Percentiles rank a stretch among this genome's conserved stretches.
Conservation (phyloP, 2,888 invertebrate species). For the Lingula anatina region DNA sequence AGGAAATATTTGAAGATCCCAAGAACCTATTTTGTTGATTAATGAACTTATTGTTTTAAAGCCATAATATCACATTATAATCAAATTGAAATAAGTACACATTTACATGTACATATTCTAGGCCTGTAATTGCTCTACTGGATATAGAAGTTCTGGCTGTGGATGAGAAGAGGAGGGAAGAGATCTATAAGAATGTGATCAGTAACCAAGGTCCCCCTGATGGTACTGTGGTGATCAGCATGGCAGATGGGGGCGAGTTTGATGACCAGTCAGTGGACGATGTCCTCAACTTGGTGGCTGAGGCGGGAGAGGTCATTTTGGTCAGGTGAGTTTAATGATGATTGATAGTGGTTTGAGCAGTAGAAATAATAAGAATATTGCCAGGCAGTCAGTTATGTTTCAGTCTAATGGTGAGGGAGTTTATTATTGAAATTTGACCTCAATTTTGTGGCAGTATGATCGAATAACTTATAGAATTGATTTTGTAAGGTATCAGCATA, state of each 20-base stretch:
- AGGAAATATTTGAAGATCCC: too few relatives aligned
- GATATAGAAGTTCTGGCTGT: slow-evolving; percentile 82
- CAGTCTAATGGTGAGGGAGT: too few relatives aligned
- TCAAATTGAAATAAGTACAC: too few relatives aligned
- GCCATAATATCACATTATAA: too few relatives aligned
- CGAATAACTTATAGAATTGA: neutral
- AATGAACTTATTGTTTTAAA: too few relatives aligned
- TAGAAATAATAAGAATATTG: too few relatives aligned
- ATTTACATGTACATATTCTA: too few relatives aligned
- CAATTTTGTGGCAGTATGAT: too few relatives aligned
- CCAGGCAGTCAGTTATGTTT: too few relatives aligned
- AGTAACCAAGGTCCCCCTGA: slow-evolving; percentile 82
- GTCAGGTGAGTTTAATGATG: slow-evolving; percentile 59
- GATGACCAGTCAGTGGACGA: slow-evolving; percentile 77
- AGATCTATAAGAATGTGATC: slow-evolving; percentile 69
- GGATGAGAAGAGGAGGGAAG: slow-evolving; percentile 69
- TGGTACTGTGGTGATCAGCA: slow-evolving; percentile 78
- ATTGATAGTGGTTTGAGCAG: neutral
- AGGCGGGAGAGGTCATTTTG: slow-evolving; percentile 83
- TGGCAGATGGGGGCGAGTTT: slow-evolving; percentile 59
- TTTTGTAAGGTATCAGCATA: neutral
- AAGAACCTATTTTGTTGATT: too few relatives aligned
- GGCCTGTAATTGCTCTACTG: slow-evolving; percentile 88
- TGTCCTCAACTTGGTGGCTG: slow-evolving; percentile 69
- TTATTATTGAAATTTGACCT: too few relatives aligned